Evolutionary conservation across 2,888 invertebrate genomes (phyloP).

Genomic region (Galerucella nymphaeae): DNA sequence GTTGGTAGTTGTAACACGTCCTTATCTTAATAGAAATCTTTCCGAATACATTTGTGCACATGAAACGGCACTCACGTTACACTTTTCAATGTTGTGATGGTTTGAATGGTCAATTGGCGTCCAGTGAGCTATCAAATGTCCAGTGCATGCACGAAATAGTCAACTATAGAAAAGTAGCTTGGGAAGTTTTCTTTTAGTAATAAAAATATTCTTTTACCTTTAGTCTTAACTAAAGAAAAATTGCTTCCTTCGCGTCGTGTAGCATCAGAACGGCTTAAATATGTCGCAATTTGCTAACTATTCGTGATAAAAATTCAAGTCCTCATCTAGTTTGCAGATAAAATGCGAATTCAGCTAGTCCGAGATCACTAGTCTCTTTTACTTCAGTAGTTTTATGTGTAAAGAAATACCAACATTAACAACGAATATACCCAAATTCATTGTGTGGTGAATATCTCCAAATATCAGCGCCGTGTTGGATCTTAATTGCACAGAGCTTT

Average conservation of each 20-base stretch:
- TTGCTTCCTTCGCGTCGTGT: too few species aligned
- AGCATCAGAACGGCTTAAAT: too few species aligned
- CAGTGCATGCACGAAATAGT: too few species aligned
- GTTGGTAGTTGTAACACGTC: constrained; percentile 29
- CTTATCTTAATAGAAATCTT: constrained; percentile 36
- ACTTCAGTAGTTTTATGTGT: not conserved
- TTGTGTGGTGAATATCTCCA: constrained; percentile 13
- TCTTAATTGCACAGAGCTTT: constrained; percentile 23
- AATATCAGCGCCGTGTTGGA: constrained; percentile 14
- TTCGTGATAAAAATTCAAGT: not conserved
- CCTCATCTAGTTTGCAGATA: too few species aligned
- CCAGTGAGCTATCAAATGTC: not conserved
- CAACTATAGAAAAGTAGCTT: too few species aligned
- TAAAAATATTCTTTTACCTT: too few species aligned
- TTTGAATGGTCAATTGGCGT: not conserved
- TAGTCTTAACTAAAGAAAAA: too few species aligned
- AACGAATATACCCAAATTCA: not conserved
- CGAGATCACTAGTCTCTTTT: not conserved
- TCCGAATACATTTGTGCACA: not conserved
- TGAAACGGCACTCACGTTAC: not conserved
- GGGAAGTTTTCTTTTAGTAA: too few species aligned
- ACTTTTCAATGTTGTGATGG: not conserved
- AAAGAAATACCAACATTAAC: constrained; percentile 5
- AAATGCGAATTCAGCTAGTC: not conserved
- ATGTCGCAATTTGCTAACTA: too few species aligned